phyloP scores from a whole-genome alignment of 2,113 vertebrate species.

The Lasiurus borealis region DNA sequence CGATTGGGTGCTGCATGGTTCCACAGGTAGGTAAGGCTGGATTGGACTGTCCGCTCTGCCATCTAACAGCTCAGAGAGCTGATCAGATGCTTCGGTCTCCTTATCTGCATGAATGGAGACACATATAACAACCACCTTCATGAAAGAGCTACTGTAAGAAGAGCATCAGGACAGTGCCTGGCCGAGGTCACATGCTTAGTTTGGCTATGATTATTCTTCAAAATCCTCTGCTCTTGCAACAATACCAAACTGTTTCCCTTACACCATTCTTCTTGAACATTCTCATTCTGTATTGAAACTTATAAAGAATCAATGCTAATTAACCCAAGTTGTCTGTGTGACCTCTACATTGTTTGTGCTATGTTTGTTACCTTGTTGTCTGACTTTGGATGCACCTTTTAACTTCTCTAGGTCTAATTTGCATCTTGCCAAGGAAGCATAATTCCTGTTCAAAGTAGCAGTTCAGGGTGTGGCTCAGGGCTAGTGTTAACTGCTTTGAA shows the following conservation, averaged over 20 bases:
- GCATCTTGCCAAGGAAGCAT: neutral
- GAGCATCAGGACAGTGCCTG: neutral
- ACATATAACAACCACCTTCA: neutral
- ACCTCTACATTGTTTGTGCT: neutral
- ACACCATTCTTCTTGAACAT: neutral
- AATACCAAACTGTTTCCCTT: neutral
- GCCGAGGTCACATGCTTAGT: neutral
- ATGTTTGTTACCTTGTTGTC: neutral
- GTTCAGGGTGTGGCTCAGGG: neutral
- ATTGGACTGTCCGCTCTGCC: neutral
- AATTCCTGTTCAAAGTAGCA: neutral
- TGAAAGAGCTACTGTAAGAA: neutral
- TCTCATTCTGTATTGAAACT: neutral
- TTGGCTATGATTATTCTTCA: neutral
- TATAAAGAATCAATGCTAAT: neutral
- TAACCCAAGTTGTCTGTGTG: neutral
- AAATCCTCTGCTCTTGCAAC: neutral
- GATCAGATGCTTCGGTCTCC: neutral
- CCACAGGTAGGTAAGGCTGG: neutral
- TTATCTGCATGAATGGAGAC: neutral
- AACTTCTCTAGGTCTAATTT: neutral
- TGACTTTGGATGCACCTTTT: neutral
- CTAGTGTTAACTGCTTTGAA: neutral
- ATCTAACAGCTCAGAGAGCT: neutral
- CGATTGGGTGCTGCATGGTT: neutral